Evolutionary conservation across 2,797 vertebrate genomes (phyloP), one percentile per base, ranked within the genome.

Genomic region (Serranus cabrilla): DNA sequence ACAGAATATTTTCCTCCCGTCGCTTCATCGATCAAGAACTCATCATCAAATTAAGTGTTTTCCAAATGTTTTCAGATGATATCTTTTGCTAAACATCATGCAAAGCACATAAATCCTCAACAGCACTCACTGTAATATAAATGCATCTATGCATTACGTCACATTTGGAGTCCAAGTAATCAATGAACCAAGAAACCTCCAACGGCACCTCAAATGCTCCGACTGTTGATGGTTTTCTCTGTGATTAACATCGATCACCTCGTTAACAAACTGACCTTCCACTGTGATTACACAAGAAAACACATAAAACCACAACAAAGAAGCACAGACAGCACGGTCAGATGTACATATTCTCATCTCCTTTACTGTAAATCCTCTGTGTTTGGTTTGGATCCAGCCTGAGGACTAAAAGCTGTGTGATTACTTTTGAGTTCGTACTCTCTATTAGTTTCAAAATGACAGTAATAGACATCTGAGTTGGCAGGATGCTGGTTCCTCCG

Each of bases 211-310:
- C 46, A n/a, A 37, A 76, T 56, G 63, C 73, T 71, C 27, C 40
- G 70, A 70, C 43, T 70, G 62, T 82, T 21, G 79, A 89, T 86
- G 56, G 25, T 0, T 65, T 52, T 11, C 50, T 58, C 74, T 39
- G 75, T 42, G 68, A 86, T 88, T 81, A 81, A 63, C 74, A 87
- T 87, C 50, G 78, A 90, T 86, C 72, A 54, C 59, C 69, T 79
- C 50, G 80, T 83, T 87, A 83, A 83, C 76, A 67, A 49, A 25
- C 23, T 76, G 81, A 87, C 78, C 77, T 71, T 66, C 67, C 45
- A 17, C 51, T 42, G 69, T 21, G 63, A 81, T 39, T 63, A 67
- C 16, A 58, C 12, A 47, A 55, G 43, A 47, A 11, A 64, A 1
- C 10, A 18, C 12, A 2, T 13, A 0, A 52, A 1, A 12, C 25